Conservation (phyloP, 2,113 vertebrate species). For the Archilochus colubris region DNA sequence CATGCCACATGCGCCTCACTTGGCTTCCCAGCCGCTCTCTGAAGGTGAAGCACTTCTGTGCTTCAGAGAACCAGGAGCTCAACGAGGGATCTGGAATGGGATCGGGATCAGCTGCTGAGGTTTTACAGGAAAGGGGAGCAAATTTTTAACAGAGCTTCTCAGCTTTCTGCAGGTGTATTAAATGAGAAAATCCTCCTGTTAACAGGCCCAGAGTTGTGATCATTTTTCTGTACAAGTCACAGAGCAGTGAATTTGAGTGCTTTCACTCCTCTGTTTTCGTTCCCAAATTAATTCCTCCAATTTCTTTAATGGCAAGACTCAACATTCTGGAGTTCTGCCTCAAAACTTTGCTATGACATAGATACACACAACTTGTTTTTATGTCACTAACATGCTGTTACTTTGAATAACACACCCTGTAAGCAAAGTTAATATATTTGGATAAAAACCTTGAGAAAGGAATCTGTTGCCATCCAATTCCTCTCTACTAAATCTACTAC, state of each 20-base stretch:
- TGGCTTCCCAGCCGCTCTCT: constrained; percentile 66
- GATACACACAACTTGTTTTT: background rate
- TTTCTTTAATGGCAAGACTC: background rate
- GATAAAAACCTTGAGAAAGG: background rate
- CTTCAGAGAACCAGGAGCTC: background rate
- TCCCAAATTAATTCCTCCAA: background rate
- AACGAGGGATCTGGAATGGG: constrained; percentile 59
- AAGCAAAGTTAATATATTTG: constrained; percentile 63
- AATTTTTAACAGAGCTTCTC: background rate
- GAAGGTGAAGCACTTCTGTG: constrained; percentile 72
- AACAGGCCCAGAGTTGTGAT: background rate
- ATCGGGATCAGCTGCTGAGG: constrained; percentile 26
- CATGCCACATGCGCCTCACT: constrained; percentile 69
- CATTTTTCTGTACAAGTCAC: background rate
- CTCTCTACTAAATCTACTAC: background rate
- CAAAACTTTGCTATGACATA: background rate
- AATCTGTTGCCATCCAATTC: background rate
- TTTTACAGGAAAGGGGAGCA: background rate
- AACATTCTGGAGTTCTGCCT: background rate
- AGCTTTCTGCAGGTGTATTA: background rate
- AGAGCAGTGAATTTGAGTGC: background rate
- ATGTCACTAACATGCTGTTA: background rate
- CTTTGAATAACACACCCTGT: background rate
- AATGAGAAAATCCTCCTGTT: background rate
- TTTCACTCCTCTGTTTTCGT: background rate